Evolutionary conservation across 2,113 vertebrate genomes (phyloP).

Genomic region (Vombatus ursinus): DNA sequence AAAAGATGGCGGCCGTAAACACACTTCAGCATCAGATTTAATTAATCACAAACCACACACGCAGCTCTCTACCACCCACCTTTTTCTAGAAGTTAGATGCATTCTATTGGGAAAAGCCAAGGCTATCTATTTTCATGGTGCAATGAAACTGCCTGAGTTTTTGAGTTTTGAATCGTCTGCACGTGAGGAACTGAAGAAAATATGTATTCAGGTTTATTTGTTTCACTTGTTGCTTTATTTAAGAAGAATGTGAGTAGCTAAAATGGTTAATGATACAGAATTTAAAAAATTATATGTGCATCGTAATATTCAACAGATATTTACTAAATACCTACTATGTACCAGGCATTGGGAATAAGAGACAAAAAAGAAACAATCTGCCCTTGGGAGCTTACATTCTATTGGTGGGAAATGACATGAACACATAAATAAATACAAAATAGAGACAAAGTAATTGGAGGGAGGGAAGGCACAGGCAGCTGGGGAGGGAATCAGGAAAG

Average conservation of each 20-base stretch:
- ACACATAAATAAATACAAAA: background rate
- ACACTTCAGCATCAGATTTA: background rate
- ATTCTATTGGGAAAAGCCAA: conserved; percentile 7
- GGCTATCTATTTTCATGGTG: conserved; percentile 53
- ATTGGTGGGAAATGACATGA: background rate
- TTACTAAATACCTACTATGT: background rate
- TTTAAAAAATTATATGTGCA: conserved; percentile 2
- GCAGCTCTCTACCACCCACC: conserved; percentile 2
- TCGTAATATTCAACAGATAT: background rate
- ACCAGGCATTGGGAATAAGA: background rate
- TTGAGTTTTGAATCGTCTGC: conserved; percentile 23
- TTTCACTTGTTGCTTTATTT: conserved; percentile 4
- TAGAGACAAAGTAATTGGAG: background rate
- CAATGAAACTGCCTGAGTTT: conserved; percentile 29
- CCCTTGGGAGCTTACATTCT: background rate
- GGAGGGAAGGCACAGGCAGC: background rate
- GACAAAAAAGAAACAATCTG: background rate
- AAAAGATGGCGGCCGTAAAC: background rate
- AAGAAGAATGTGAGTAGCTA: conserved; percentile 9
- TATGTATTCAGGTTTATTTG: background rate
- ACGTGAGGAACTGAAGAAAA: background rate
- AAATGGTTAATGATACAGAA: background rate
- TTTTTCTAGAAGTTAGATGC: background rate
- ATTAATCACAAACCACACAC: background rate
- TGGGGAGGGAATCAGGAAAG: background rate